Evolutionary conservation across 2,797 vertebrate species (phyloP).

Genomic region (Pelodytes ibericus): DNA sequence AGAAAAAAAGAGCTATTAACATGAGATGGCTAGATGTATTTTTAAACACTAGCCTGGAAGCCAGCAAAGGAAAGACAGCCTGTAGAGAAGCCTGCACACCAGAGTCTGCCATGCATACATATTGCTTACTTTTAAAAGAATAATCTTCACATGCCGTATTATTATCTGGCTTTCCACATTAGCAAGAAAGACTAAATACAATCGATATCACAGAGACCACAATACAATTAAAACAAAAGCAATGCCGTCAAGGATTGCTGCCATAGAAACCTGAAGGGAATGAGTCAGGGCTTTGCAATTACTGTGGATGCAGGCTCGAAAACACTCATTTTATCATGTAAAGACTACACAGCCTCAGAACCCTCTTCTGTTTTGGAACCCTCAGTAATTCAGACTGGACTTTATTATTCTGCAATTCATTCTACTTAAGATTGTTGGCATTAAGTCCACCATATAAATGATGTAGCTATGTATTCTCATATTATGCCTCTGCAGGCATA

Average conservation of each 20-base stretch:
- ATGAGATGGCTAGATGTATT: conserved; percentile 62
- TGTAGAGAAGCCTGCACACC: conserved; percentile 50
- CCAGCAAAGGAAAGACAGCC: conserved; percentile 59
- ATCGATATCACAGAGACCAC: conserved; percentile 67
- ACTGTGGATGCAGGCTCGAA: conserved; percentile 56
- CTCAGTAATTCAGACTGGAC: not conserved
- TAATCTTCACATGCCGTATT: conserved; percentile 62
- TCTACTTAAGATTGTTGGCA: not conserved
- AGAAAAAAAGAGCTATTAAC: conserved; percentile 53
- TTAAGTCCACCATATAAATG: not conserved
- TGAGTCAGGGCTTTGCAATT: conserved; percentile 55
- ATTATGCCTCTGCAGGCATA: not conserved
- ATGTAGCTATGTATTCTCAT: not conserved
- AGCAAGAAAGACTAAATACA: conserved; percentile 67
- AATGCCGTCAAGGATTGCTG: conserved; percentile 61
- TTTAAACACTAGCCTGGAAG: conserved; percentile 61
- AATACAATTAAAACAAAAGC: conserved; percentile 67
- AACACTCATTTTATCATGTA: conserved; percentile 59
- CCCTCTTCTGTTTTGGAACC: not conserved
- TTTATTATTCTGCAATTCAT: not conserved
- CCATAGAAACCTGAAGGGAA: conserved; percentile 75
- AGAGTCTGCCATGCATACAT: conserved; percentile 59
- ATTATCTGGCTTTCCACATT: conserved; percentile 72
- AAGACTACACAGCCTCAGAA: conserved; percentile 44
- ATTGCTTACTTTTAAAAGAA: conserved; percentile 59